A percentile compares a stretch with the other conserved stretches of the same genome.
Conservation (phyloP, 2,888 invertebrate species). For the Harpagoxenus sublaevis region DNA sequence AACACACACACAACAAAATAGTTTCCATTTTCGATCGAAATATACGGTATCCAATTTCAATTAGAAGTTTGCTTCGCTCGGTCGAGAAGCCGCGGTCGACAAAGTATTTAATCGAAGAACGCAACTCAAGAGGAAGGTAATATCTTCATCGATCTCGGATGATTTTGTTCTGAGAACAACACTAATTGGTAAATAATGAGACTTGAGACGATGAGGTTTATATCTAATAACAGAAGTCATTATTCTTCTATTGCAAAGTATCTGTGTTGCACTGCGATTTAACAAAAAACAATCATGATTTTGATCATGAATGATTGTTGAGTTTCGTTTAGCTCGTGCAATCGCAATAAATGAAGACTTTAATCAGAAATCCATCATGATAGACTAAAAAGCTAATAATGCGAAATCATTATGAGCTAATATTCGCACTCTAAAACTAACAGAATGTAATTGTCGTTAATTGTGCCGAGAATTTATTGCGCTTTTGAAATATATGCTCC, state of each 20-base stretch:
- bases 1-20: constrained; percentile 18
- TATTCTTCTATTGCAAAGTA: neutral
- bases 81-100: neutral
- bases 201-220: neutral
- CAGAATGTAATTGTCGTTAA: constrained; percentile 16
- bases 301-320: constrained; percentile 5
- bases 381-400: constrained; percentile 14
- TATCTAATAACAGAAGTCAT: neutral
- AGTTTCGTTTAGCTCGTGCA: neutral
- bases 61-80: constrained; percentile 46
- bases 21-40: constrained; percentile 43
- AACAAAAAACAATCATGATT: no score
- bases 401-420: constrained; percentile 14
- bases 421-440: neutral
- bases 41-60: constrained; percentile 52
- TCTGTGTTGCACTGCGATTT: neutral
- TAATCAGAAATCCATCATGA: constrained; percentile 26
- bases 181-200: neutral
- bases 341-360: constrained; percentile 18
- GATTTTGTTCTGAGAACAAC: neutral
- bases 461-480: constrained; percentile 10
- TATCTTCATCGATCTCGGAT: constrained; percentile 10
- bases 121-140: constrained; percentile 4
- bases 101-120: constrained; percentile 40
- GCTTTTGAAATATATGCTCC: neutral